A percentile compares a stretch with the other conserved stretches of the same genome.
Conservation (phyloP, 2,888 invertebrate genomes). For the Mimachlamys varia region DNA sequence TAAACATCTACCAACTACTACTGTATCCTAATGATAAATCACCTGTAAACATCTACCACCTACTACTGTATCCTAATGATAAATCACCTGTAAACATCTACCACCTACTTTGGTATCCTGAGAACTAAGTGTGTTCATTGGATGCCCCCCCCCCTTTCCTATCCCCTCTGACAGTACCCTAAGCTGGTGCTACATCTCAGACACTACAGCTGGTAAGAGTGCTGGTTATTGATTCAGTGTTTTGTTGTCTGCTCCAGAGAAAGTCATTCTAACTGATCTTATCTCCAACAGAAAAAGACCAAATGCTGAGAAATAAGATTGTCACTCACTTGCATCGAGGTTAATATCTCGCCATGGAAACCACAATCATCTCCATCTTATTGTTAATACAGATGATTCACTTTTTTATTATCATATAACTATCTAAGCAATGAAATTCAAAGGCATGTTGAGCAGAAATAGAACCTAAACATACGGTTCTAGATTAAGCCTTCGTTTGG, state of each 20-base stretch:
- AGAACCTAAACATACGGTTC: no score
- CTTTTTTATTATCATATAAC: no score
- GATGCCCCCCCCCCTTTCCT: background rate
- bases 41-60: background rate
- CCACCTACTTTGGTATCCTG: background rate
- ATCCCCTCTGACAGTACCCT: background rate
- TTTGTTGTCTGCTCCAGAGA: slow-evolving; percentile 2
- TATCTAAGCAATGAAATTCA: no score
- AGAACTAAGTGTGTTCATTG: background rate
- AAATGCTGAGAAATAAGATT: slow-evolving; percentile 23
- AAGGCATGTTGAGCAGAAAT: no score
- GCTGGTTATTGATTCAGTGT: slow-evolving; percentile 10
- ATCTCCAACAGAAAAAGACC: background rate
- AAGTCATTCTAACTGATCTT: slow-evolving; percentile 8
- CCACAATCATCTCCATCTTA: background rate
- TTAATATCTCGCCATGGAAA: background rate
- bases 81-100: background rate
- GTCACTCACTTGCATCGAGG: background rate
- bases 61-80: background rate
- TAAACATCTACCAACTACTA: background rate
- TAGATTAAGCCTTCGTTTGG: no score
- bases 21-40: background rate
- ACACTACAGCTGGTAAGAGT: background rate
- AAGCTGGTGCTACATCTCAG: background rate
- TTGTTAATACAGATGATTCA: no score